phyloP scores from a whole-genome alignment of 2,113 vertebrate species.

The Hemichromis elongatus region DNA sequence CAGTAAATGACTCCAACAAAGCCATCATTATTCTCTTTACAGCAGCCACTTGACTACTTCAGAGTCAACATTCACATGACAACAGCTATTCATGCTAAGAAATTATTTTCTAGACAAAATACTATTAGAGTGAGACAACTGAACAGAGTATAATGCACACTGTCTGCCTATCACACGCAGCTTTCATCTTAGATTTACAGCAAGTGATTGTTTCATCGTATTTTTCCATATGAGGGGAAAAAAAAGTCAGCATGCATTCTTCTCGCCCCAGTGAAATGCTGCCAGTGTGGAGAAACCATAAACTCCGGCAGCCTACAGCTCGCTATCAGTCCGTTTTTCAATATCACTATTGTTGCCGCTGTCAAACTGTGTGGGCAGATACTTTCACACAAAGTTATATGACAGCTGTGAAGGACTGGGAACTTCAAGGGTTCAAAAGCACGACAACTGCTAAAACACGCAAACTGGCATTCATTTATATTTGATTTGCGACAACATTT shows the following conservation, averaged over 20 bases:
- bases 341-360: constrained; percentile 21
- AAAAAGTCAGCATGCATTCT: constrained; percentile 34
- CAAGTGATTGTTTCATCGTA: background rate
- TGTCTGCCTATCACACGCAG: background rate
- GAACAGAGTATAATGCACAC: background rate
- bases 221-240: constrained; percentile 39
- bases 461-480: background rate
- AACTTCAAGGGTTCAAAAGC: background rate
- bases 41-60: background rate
- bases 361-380: constrained; percentile 30
- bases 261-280: constrained; percentile 41
- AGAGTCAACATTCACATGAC: background rate
- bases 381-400: constrained; percentile 12
- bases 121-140: background rate
- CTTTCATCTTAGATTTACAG: constrained; percentile 6
- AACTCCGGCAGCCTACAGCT: constrained; percentile 14
- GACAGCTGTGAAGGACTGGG: background rate
- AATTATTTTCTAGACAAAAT: background rate
- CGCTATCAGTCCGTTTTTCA: background rate
- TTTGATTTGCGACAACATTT: background rate
- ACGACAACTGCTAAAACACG: background rate
- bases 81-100: background rate
- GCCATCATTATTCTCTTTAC: background rate
- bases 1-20: constrained; percentile 10
- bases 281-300: constrained; percentile 45